Evolutionary conservation across 2,113 vertebrate genomes (phyloP).

Genomic region (Pelecanus crispus): DNA sequence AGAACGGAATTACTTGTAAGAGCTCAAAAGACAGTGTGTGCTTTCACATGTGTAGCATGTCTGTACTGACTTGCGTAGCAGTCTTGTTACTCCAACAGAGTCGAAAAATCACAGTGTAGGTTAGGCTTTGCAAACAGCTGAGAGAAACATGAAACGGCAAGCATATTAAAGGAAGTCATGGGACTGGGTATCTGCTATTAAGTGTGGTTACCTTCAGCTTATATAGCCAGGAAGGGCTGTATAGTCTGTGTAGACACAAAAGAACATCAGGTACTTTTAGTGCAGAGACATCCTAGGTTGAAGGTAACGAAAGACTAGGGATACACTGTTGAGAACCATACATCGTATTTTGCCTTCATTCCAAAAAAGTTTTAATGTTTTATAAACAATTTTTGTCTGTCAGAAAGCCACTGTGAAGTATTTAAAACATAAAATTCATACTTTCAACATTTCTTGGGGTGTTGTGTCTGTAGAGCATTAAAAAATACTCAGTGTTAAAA

Average conservation of each 20-base stretch:
- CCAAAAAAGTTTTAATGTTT: neutral
- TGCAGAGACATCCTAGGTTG: neutral
- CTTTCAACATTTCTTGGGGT: neutral
- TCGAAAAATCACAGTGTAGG: neutral
- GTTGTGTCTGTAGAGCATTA: neutral
- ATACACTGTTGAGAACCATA: neutral
- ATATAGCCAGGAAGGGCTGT: rapidly evolving
- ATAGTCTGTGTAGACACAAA: neutral
- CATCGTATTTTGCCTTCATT: neutral
- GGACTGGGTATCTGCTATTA: neutral
- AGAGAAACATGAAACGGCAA: rapidly evolving
- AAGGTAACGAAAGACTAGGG: neutral
- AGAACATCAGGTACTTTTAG: neutral
- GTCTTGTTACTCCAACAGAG: neutral
- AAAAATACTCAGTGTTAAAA: neutral
- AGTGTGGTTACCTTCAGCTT: neutral
- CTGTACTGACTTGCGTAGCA: neutral
- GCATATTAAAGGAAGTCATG: rapidly evolving
- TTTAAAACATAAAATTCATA: neutral
- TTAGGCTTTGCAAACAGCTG: neutral
- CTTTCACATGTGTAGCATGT: neutral
- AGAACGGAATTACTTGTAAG: neutral
- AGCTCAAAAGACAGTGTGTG: rapidly evolving
- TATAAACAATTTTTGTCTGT: neutral
- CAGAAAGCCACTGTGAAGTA: neutral